Evolutionary conservation across 2,797 vertebrate genomes (phyloP), one percentile per base, ranked within the genome.

Genomic region (Acanthis flammea): DNA sequence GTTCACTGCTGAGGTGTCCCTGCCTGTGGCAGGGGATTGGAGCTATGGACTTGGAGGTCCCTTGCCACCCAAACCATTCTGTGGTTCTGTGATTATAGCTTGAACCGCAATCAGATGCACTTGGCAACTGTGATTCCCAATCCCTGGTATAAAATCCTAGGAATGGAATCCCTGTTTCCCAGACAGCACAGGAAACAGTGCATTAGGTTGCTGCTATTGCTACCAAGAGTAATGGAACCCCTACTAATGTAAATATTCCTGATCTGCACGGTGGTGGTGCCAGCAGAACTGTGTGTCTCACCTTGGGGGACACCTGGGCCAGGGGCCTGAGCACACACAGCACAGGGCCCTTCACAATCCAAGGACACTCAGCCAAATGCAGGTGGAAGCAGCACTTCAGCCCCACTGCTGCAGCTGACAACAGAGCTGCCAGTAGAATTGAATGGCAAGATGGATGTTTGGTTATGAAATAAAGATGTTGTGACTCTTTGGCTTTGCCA

Each of bases 261-360:
- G 48, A 35, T 37, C 9, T 75, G 50, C 44, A 12, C 0, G 0
- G 42, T 22, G 30, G 12, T 1, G 0, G 33, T 50, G 76, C 45
- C 62, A 44, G 45, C 82, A 85, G 82, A 13, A 3, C 80, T 21
- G 7, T 12, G 61, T 12, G 47, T 16, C 35, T 6, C 61, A 11
- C 45, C 1, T 2, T 1, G 18, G n/a, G 31, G n/a, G 2, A 18
- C 31, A 1, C 58, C 24, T 42, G 65, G 54, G 58, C 45, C 62
- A 4, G 53, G 24, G 60, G 35, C 44, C 77, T 3, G 7, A 37
- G 30, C 62, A 28, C 37, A 1, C 2, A 2, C 12, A 15, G n/a
- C 31, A 33, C 67, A 39, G 42, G 23, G 21, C 6, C 42, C 55
- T 14, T 42, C 23, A 7, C n/a, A 13, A 2, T 2, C 30, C 48